Conservation (phyloP, 2,888 invertebrate genomes). For the Congeria kusceri region DNA sequence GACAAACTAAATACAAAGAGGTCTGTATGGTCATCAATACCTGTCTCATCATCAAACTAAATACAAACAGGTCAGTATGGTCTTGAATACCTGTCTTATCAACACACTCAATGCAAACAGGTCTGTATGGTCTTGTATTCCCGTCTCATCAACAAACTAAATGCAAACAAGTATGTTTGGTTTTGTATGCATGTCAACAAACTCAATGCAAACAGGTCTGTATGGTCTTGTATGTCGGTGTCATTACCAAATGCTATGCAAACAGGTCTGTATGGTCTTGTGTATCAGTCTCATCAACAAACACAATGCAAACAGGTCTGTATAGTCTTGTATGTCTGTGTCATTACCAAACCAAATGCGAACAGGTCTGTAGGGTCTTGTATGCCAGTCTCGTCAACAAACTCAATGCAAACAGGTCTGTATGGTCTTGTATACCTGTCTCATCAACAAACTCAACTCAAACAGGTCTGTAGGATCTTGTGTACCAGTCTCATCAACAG, state of each 20-base stretch:
- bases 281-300: too few relatives aligned
- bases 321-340: constrained; percentile 80
- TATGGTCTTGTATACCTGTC: constrained; percentile 82
- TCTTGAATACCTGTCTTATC: too few relatives aligned
- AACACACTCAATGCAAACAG: too few relatives aligned
- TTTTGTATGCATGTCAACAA: too few relatives aligned
- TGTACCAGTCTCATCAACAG: too few relatives aligned
- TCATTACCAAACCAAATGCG: constrained; percentile 80
- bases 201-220: too few relatives aligned
- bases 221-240: constrained; percentile 82
- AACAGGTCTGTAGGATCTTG: constrained; percentile 66
- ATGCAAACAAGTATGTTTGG: constrained; percentile 69
- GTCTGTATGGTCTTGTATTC: constrained; percentile 82
- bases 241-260: constrained; percentile 81
- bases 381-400: too few relatives aligned
- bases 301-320: too few relatives aligned
- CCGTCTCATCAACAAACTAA: constrained; percentile 82
- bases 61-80: constrained; percentile 69
- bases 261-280: constrained; percentile 71
- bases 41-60: constrained; percentile 82
- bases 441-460: constrained; percentile 81
- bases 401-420: too few relatives aligned
- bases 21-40: constrained; percentile 82
- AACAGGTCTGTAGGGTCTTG: constrained; percentile 53
- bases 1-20: too few relatives aligned